phyloP scores from a whole-genome alignment of 1,140 invertebrate species.

The Aporrectodea caliginosa region DNA sequence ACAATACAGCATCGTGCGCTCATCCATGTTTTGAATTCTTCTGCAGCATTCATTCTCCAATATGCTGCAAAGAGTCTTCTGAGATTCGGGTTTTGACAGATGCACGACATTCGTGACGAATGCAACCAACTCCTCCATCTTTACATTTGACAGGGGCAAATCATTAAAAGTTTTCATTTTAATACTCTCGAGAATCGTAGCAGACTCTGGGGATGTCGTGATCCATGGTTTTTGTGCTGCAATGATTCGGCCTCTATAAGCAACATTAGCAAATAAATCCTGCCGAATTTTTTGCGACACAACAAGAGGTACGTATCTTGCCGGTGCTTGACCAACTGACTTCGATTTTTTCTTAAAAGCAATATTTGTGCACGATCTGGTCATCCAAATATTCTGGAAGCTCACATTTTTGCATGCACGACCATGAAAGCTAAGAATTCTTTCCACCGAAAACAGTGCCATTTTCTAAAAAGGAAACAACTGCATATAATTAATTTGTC shows the following conservation, averaged over 20 bases:
- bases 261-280: background rate
- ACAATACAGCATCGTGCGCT: background rate
- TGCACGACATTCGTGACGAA: background rate
- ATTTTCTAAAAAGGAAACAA: too few species aligned
- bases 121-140: background rate
- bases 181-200: background rate
- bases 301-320: background rate
- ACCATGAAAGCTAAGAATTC: too few species aligned
- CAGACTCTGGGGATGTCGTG: background rate
- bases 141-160: background rate
- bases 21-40: background rate
- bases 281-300: background rate
- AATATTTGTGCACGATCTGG: background rate
- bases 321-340: background rate
- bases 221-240: background rate
- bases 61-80: background rate
- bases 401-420: too few species aligned
- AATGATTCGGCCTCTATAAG: background rate
- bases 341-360: background rate
- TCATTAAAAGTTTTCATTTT: too few species aligned
- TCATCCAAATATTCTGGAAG: background rate
- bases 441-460: too few species aligned
- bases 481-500: too few species aligned
- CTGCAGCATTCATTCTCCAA: slow-evolving; percentile 13
- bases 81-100: background rate